These are phyloP conservation scores for Peromyscus attwateri DNA, from an alignment of 2,797 vertebrate species.

Conservation along the genomic window DNA sequence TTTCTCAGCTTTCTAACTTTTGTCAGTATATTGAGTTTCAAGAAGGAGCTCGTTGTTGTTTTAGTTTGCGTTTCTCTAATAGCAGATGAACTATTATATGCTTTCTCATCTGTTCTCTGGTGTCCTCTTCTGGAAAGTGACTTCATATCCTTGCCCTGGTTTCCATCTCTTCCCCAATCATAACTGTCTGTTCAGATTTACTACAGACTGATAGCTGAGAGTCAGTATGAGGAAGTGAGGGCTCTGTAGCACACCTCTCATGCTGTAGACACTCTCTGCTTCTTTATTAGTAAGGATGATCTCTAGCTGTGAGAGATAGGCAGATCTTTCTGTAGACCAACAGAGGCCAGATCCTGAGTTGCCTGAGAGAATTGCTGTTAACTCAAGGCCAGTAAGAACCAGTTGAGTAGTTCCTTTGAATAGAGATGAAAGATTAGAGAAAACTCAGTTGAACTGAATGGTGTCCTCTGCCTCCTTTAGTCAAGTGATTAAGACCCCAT, in stretches of 20 bases:
- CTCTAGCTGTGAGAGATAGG: slow-evolving; percentile 19
- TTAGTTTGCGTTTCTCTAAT: slow-evolving; percentile 56
- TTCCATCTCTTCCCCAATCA: neutral
- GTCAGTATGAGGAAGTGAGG: neutral
- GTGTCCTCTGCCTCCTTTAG: slow-evolving; percentile 34
- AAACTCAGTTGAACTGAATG: neutral
- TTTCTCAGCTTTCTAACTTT: slow-evolving; percentile 61
- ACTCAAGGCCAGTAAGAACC: neutral
- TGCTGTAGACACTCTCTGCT: neutral
- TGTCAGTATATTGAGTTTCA: slow-evolving; percentile 55
- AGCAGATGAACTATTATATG: slow-evolving; percentile 48
- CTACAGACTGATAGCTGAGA: neutral
- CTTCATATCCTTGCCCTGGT: slow-evolving; percentile 24
- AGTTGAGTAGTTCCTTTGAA: slow-evolving; percentile 49
- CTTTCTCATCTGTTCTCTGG: neutral
- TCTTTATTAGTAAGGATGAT: slow-evolving; percentile 21
- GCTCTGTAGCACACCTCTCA: neutral
- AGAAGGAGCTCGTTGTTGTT: slow-evolving; percentile 7
- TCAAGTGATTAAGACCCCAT: neutral
- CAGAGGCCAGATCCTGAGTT: neutral
- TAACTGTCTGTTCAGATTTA: slow-evolving; percentile 28
- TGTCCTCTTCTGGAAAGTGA: slow-evolving; percentile 37
- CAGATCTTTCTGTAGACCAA: slow-evolving; percentile 28
- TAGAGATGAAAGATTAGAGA: neutral
- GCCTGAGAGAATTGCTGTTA: slow-evolving; percentile 27